A percentile compares a stretch with the other conserved stretches of the same genome.
These are phyloP conservation scores for Megaustenia siamemsis DNA, from an alignment of 2,888 invertebrate species.

Conservation along the genomic window DNA sequence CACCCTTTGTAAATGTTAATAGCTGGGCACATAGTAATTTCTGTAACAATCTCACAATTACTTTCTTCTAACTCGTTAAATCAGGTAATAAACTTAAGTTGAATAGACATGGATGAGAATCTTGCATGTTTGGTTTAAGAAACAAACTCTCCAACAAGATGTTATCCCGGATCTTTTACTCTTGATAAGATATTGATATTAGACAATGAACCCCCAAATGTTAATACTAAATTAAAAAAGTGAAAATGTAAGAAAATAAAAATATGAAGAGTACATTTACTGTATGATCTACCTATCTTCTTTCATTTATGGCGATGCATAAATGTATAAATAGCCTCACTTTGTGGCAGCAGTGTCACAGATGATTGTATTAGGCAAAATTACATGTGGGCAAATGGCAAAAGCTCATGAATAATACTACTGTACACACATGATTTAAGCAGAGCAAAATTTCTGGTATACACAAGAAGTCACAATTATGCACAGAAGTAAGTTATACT, in stretches of 20 bases:
- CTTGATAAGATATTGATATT: not conserved
- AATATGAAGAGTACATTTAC: not conserved
- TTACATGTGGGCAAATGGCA: not conserved
- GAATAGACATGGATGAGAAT: not conserved
- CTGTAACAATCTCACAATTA: not conserved
- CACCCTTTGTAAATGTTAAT: too few species aligned
- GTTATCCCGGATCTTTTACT: too few species aligned
- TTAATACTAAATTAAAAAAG: constrained; percentile 1
- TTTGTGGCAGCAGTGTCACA: not conserved
- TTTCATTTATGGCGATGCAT: constrained; percentile 36
- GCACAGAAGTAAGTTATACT: too few species aligned
- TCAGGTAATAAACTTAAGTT: not conserved
- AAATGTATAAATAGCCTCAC: constrained; percentile 26
- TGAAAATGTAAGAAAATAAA: not conserved
- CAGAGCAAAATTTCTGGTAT: too few species aligned
- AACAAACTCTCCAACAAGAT: not conserved
- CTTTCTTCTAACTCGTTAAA: not conserved
- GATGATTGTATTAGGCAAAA: not conserved
- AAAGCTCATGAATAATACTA: not conserved
- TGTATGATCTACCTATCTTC: constrained; percentile 44
- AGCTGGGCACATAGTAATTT: too few species aligned
- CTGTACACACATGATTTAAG: too few species aligned
- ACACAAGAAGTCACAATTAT: too few species aligned
- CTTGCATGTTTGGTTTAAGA: not conserved
- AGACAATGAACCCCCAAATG: constrained; percentile 2